Percentiles rank a stretch among this genome's conserved stretches.
phyloP scores from a whole-genome alignment of 2,113 vertebrate species.

The Pipa parva region DNA sequence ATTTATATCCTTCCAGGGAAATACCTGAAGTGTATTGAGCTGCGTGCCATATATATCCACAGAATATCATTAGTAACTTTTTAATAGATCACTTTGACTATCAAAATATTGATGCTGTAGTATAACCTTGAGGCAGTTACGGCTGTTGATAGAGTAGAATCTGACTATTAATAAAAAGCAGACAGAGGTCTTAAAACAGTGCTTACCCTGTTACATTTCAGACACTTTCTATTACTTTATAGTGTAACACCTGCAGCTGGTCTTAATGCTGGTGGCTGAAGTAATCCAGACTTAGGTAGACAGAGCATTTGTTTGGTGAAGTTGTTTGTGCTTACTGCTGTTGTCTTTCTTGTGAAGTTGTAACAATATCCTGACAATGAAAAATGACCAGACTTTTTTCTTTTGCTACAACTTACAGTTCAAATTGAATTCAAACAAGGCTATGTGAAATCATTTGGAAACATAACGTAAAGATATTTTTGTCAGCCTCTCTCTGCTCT shows the following conservation, averaged over 20 bases:
- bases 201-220: constrained; percentile 72
- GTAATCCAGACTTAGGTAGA: constrained; percentile 64
- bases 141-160: constrained; percentile 76
- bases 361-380: neutral
- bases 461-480: neutral
- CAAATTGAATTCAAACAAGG: neutral
- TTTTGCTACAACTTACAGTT: neutral
- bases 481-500: neutral
- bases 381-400: neutral
- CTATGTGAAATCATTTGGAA: neutral
- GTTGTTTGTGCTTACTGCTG: constrained; percentile 61
- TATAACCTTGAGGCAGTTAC: constrained; percentile 64
- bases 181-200: constrained; percentile 70
- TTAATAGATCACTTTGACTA: constrained; percentile 69
- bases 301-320: constrained; percentile 63
- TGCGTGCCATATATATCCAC: constrained; percentile 63
- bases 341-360: constrained; percentile 44
- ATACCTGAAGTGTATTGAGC: constrained; percentile 71
- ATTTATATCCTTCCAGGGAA: constrained; percentile 73
- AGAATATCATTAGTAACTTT: constrained; percentile 69
- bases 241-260: constrained; percentile 73
- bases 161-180: constrained; percentile 78
- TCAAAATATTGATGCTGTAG: constrained; percentile 70
- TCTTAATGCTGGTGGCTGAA: constrained; percentile 68
- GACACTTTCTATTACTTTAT: constrained; percentile 77